phyloP scores from a whole-genome alignment of 2,888 invertebrate species.

The Archips xylosteana region DNA sequence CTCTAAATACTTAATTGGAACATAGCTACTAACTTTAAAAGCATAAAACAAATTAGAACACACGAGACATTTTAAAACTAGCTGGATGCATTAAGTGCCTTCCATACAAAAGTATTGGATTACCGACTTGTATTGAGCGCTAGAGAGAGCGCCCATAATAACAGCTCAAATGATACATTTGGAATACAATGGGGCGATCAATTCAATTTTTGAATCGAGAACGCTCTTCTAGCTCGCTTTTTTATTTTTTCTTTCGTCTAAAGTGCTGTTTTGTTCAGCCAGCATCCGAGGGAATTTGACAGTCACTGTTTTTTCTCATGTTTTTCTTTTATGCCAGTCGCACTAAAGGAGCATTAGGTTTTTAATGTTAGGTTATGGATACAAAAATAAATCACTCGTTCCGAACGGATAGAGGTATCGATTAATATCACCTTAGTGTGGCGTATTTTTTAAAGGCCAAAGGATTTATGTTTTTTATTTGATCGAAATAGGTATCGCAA shows the following conservation, averaged over 20 bases:
- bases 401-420: slow-evolving; percentile 38
- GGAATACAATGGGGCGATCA: slow-evolving; percentile 86
- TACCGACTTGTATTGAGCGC: slow-evolving; percentile 80
- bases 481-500: too few species aligned
- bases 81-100: slow-evolving; percentile 78
- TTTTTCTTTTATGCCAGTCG: slow-evolving; percentile 63
- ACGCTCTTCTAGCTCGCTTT: slow-evolving; percentile 82
- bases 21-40: slow-evolving; percentile 51
- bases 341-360: slow-evolving; percentile 56
- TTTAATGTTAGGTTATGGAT: slow-evolving; percentile 68
- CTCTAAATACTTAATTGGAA: slow-evolving; percentile 28
- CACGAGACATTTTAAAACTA: slow-evolving; percentile 72
- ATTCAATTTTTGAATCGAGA: slow-evolving; percentile 86
- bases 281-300: slow-evolving; percentile 83
- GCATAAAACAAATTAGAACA: slow-evolving; percentile 69
- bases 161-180: slow-evolving; percentile 86
- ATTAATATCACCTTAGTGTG: slow-evolving; percentile 38
- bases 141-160: slow-evolving; percentile 83
- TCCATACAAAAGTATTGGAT: slow-evolving; percentile 85
- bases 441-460: slow-evolving; percentile 16
- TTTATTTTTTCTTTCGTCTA: slow-evolving; percentile 75
- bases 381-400: slow-evolving; percentile 49
- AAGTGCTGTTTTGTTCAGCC: slow-evolving; percentile 85
- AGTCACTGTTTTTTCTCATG: slow-evolving; percentile 83
- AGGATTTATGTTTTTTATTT: background rate